phyloP scores from a whole-genome alignment of 2,888 invertebrate genomes.

The Ophion obscuratus region DNA sequence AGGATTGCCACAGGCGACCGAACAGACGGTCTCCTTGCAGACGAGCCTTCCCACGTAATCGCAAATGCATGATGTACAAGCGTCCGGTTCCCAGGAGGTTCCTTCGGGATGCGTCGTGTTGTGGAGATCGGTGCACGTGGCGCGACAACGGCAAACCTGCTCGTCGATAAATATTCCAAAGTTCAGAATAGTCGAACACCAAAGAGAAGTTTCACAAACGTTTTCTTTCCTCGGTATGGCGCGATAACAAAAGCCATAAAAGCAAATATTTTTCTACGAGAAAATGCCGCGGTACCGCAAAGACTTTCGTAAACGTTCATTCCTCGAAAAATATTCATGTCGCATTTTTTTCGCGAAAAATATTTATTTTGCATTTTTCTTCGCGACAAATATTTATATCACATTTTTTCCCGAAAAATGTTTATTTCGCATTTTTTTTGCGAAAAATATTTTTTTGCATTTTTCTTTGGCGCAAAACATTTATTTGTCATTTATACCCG shows the following conservation, averaged over 20 bases:
- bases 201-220: neutral
- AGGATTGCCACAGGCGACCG: constrained; percentile 78
- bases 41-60: constrained; percentile 77
- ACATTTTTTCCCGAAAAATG: too few species aligned
- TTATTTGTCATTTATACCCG: too few species aligned
- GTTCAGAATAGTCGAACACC: neutral
- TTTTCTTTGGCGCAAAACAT: too few species aligned
- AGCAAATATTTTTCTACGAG: neutral
- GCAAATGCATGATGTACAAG: constrained; percentile 79
- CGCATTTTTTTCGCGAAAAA: too few species aligned
- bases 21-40: constrained; percentile 80
- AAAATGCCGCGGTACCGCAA: neutral
- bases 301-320: neutral
- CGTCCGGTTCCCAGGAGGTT: constrained; percentile 77
- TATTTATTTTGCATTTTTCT: too few species aligned
- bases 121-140: constrained; percentile 77
- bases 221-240: neutral
- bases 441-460: too few species aligned
- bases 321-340: too few species aligned
- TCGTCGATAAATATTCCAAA: constrained; percentile 36
- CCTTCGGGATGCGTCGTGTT: constrained; percentile 79
- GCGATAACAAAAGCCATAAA: too few species aligned
- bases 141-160: constrained; percentile 79
- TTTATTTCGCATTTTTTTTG: too few species aligned
- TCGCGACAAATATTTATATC: too few species aligned